phyloP scores from a whole-genome alignment of 2,113 vertebrate species.

The Eidolon helvum region DNA sequence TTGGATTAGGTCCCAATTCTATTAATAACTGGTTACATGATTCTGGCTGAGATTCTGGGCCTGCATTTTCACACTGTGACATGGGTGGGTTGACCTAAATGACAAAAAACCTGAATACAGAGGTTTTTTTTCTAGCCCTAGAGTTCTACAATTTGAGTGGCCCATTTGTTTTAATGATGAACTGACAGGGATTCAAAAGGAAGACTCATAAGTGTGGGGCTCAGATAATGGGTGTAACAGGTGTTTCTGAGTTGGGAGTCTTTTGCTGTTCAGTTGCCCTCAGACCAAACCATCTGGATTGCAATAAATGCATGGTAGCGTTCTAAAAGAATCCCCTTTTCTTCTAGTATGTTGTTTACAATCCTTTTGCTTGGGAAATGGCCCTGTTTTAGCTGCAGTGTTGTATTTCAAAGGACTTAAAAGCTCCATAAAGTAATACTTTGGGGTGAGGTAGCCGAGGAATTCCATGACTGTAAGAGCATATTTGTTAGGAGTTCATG shows the following conservation, averaged over 20 bases:
- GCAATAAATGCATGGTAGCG: background rate
- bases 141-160: background rate
- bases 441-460: conserved; percentile 45
- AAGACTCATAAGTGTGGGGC: background rate
- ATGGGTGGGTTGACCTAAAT: background rate
- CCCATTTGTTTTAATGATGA: background rate
- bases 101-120: background rate
- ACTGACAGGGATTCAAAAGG: background rate
- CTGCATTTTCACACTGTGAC: background rate
- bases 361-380: conserved; percentile 40
- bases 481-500: conserved; percentile 62
- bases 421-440: conserved; percentile 64
- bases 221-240: background rate
- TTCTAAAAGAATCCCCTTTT: background rate
- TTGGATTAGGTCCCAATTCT: background rate
- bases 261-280: background rate
- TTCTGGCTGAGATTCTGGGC: background rate
- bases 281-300: background rate
- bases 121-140: background rate
- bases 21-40: too few species aligned
- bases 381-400: conserved; percentile 26
- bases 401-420: conserved; percentile 60
- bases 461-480: conserved; percentile 50
- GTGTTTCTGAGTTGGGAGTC: background rate
- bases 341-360: conserved; percentile 6